Conservation (phyloP, 2,888 invertebrate genomes). For the Parapristionchus giblindavisi region DNA sequence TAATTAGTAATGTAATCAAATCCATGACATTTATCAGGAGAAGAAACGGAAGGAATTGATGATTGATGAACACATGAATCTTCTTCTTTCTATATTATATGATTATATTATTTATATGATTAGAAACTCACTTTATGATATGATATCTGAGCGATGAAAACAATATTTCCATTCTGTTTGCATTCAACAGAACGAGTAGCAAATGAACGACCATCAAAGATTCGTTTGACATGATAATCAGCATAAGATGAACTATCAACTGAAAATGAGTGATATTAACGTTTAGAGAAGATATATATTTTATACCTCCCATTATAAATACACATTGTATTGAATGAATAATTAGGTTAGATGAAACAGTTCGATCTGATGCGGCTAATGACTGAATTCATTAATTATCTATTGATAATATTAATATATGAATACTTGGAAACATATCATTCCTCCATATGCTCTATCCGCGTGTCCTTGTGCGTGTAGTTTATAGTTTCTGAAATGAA, state of each 20-base stretch:
- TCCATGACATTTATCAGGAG: no score
- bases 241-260: neutral
- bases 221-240: constrained; percentile 9
- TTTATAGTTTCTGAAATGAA: constrained; percentile 18
- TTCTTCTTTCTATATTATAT: no score
- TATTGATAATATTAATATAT: neutral
- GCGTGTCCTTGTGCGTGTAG: constrained; percentile 16
- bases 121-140: constrained; percentile 10
- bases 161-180: constrained; percentile 6
- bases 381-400: neutral
- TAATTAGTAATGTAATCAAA: no score
- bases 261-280: neutral
- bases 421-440: no score
- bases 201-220: constrained; percentile 36
- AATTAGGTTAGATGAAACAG: constrained; percentile 13
- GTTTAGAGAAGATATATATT: neutral
- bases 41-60: no score
- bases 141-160: neutral
- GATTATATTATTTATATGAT: no score
- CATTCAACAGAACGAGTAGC: constrained; percentile 25
- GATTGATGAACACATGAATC: no score
- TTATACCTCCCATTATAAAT: constrained; percentile 11
- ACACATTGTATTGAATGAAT: constrained; percentile 5
- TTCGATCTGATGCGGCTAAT: constrained; percentile 21
- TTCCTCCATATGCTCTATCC: no score